Evolutionary conservation across 1,140 invertebrate species (phyloP).

Genomic region (Phortica variegata): DNA sequence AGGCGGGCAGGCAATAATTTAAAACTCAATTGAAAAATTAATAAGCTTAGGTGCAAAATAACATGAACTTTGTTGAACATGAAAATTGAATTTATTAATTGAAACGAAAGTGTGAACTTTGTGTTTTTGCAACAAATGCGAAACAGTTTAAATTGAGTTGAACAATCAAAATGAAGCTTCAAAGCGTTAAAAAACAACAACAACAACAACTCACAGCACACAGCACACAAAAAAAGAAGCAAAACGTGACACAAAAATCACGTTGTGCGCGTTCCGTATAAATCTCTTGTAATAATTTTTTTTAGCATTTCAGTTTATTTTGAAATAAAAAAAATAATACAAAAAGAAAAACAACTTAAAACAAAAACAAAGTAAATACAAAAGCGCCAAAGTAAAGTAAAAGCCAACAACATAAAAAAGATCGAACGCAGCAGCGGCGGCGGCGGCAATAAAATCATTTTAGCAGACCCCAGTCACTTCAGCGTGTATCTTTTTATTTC

Average conservation of each 20-base stretch:
- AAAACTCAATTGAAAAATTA: neutral
- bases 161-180: slow-evolving; percentile 46
- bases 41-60: neutral
- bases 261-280: slow-evolving; percentile 35
- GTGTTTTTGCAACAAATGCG: slow-evolving; percentile 25
- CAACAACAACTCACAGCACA: slow-evolving; percentile 25
- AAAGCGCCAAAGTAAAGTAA: no score
- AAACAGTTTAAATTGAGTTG: slow-evolving; percentile 17
- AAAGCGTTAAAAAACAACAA: slow-evolving; percentile 51
- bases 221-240: slow-evolving; percentile 33
- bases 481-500: neutral
- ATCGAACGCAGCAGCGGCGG: slow-evolving; percentile 15
- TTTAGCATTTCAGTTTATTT: slow-evolving; percentile 41
- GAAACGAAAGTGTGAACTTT: slow-evolving; percentile 31
- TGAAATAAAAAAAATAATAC: no score
- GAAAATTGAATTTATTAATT: neutral
- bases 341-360: no score
- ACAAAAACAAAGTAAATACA: no score
- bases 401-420: slow-evolving; percentile 25
- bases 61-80: neutral
- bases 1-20: neutral
- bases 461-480: slow-evolving; percentile 12
- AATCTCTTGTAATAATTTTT: slow-evolving; percentile 43
- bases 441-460: slow-evolving; percentile 43
- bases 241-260: slow-evolving; percentile 49